Percentiles rank a stretch among this genome's conserved stretches.
Conservation (phyloP, 2,797 vertebrate genomes). For the Leptatherina wallacei region DNA sequence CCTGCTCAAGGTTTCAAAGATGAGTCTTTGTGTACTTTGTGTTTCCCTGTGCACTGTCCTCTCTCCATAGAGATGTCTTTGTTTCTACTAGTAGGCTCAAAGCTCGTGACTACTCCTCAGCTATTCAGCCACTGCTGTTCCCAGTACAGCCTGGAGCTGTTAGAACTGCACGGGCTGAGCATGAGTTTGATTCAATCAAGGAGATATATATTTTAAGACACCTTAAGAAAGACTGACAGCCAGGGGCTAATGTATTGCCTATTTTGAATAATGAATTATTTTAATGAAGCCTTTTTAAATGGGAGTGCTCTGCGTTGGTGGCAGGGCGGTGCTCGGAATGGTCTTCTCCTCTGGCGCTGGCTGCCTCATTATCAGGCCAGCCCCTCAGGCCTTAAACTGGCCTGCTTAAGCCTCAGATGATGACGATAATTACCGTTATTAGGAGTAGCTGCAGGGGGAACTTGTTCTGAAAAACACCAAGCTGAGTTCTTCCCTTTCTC, state of each 20-base stretch:
- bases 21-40: conserved; percentile 36
- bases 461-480: conserved; percentile 84
- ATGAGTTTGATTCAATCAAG: conserved; percentile 77
- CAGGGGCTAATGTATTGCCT: conserved; percentile 76
- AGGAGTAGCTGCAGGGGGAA: conserved; percentile 87
- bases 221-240: conserved; percentile 76
- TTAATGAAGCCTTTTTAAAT: conserved; percentile 84
- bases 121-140: conserved; percentile 46
- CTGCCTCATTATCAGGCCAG: conserved; percentile 81
- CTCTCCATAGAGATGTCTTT: conserved; percentile 65
- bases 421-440: conserved; percentile 89
- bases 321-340: conserved; percentile 72
- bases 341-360: conserved; percentile 75
- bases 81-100: conserved; percentile 42
- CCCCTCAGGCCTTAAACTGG: conserved; percentile 83
- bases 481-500: conserved; percentile 73
- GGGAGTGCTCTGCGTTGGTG: conserved; percentile 72
- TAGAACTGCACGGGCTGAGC: conserved; percentile 60
- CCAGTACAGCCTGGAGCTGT: conserved; percentile 63
- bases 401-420: conserved; percentile 85
- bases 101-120: conserved; percentile 71
- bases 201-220: conserved; percentile 78
- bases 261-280: conserved; percentile 85
- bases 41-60: conserved; percentile 13
- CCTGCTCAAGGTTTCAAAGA: conserved; percentile 4